Base-by-base conservation (phyloP, 2,113 vertebrate genomes). In the Chaetodon auriga region DNA sequence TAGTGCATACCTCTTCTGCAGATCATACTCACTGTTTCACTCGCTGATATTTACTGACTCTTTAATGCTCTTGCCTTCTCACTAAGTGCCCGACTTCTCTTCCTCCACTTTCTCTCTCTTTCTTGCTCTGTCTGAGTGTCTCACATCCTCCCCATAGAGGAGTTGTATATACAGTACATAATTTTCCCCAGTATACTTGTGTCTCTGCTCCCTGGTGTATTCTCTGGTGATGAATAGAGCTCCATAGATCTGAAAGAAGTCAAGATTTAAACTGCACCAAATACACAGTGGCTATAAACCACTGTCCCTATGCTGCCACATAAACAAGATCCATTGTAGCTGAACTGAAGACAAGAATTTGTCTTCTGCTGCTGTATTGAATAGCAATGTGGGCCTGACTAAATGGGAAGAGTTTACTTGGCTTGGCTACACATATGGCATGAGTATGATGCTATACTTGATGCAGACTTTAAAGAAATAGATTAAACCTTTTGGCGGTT, bases 221-320 rank as follows among this genome's bases (percentile, higher is more conserved):
- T 75, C 54, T 65, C 79, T 35, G 64, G 55, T 84, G 87, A 81
- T 78, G 43, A 68, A 79, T 69, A 54, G 35, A 82, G 75, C 62
- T 68, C 62, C 65, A 13, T 45, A 25, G 65, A 69, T 80, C 75
- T 78, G 53, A 81, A 70, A 70, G 36, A 30, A 71, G 51, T 43
- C 66, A 51, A 16, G 68, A 82, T 88, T 84, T 78, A 77, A 82
- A 75, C 75, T 12, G 46, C 69, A 70, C 58, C n/a, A 78, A 78
- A 82, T 68, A 35, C 73, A 53, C n/a, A 61, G 41, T 61, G 66
- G 75, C 63, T 70, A 75, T 77, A 78, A 82, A 72, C 53, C 62
- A 48, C 16, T 36, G 53, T 58, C 64, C 19, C 23, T 16, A 4
- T 45, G 53, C 36, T 81, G 74, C 53, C 64, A 75, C 53, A 74